Conservation (phyloP, 2,797 vertebrate species). For the Aldrovandia affinis region DNA sequence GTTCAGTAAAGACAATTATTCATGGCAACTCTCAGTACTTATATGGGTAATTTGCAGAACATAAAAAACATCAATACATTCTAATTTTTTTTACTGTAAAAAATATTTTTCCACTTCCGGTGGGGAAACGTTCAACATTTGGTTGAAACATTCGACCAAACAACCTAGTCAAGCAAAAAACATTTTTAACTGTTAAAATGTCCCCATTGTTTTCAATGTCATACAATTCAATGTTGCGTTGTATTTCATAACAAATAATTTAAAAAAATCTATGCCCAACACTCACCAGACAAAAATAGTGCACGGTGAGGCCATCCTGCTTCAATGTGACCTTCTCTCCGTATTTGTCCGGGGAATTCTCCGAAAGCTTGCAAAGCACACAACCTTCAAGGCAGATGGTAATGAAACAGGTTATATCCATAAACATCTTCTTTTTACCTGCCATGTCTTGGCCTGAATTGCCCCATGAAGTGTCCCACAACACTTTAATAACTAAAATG, state of each 20-base stretch:
- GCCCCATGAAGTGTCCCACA: neutral
- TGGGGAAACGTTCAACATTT: no score
- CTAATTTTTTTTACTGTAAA: neutral
- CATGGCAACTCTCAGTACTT: neutral
- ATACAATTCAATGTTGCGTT: neutral
- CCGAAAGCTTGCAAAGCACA: conserved; percentile 80
- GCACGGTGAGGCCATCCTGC: conserved; percentile 81
- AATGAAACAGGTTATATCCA: neutral
- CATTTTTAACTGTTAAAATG: neutral
- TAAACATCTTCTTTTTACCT: neutral
- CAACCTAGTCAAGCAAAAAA: neutral
- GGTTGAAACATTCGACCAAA: no score
- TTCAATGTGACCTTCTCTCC: conserved; percentile 85
- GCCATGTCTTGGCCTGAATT: neutral
- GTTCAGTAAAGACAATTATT: neutral
- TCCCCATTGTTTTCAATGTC: neutral
- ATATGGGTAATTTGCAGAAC: neutral
- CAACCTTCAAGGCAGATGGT: conserved; percentile 72
- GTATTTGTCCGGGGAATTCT: conserved; percentile 86
- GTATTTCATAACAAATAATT: neutral
- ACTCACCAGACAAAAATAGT: conserved; percentile 95
- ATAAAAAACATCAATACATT: neutral
- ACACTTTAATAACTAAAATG: neutral
- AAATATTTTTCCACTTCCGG: no score
- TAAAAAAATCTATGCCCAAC: conserved; percentile 5